Base-by-base conservation (phyloP, 2,888 invertebrate genomes). In the Ceratothoa steindachneri region DNA sequence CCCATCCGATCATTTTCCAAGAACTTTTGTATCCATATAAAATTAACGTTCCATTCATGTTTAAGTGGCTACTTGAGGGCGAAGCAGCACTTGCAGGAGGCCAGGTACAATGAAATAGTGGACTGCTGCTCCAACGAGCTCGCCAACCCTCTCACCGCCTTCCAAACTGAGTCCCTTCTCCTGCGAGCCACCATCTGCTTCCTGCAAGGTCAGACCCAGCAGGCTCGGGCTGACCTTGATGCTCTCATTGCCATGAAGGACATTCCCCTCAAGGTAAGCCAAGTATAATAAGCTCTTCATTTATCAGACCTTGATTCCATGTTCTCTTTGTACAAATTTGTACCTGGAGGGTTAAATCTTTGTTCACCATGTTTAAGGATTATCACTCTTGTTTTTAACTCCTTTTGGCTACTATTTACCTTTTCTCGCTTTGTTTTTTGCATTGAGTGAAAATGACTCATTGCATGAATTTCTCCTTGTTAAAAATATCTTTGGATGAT, bases 151-250 rank as follows among this genome's bases (percentile, higher is more conserved):
- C 86, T 81, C 3, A 81, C 82, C 27, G 73, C 80, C 15, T 81
- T 83, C 74, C 77, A 80, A 28, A 77, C 82, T 7, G 82, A 84
- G 80, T 91, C 94, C 0, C 84, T 90, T 77, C 87, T 95, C n/a
- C 85, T 96, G 80, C 87, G 95, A 74, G 93, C 91, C 51, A 93
- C 95, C 24, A 93, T 96, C 84, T 89, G 91, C 83, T 86, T 93
- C 74, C 86, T 96, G 30, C 87, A 89, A 52, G 93, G 93, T 2
- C 89, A 90, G 82, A 90, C 92, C 82, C 88, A 89, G 52, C 88
- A 89, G 77, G 90, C 93, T 2, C 86, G 90, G 73, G 86, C 86
- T 74, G 94, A 94, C 84, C 88, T 93, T 73, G 88, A 88, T 80
- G 87, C 85, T 67, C 88, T 93, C 73, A 89, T 93, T 81, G 87